Percentiles rank a stretch among this genome's conserved stretches.
These are phyloP conservation scores for Eumacrocentrus americanus DNA, from an alignment of 2,888 invertebrate species.

Conservation along the genomic window DNA sequence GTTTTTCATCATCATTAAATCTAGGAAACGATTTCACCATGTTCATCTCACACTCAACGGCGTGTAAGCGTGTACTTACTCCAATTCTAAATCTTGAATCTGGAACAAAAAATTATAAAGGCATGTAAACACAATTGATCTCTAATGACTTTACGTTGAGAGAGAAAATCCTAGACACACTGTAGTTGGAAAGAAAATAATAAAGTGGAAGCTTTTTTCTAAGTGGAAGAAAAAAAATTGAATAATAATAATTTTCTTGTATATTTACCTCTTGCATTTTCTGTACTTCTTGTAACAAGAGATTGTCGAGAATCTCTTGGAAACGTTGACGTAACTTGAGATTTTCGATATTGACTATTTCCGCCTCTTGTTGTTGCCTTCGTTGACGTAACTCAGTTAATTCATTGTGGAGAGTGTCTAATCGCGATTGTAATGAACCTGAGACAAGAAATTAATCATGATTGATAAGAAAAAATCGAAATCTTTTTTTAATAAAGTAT, in stretches of 20 bases:
- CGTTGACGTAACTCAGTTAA: slow-evolving; percentile 77
- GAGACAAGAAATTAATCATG: slow-evolving; percentile 19
- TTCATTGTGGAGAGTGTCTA: slow-evolving; percentile 76
- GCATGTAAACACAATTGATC: slow-evolving; percentile 1
- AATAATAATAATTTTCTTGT: neutral
- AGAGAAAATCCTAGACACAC: slow-evolving; percentile 3
- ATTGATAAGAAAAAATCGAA: slow-evolving; percentile 24
- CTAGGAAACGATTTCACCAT: slow-evolving; percentile 10
- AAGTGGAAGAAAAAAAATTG: neutral
- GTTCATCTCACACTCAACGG: neutral
- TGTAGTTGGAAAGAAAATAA: neutral
- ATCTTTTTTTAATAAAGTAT: slow-evolving; percentile 13
- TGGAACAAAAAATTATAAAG: slow-evolving; percentile 36
- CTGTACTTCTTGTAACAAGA: slow-evolving; percentile 76
- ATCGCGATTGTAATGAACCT: slow-evolving; percentile 67
- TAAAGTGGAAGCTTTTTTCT: slow-evolving; percentile 13
- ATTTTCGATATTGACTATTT: slow-evolving; percentile 86
- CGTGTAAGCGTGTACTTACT: slow-evolving; percentile 31
- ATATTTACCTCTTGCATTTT: slow-evolving; percentile 74
- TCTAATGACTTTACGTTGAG: neutral
- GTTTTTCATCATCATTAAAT: slow-evolving; percentile 4
- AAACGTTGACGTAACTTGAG: slow-evolving; percentile 81
- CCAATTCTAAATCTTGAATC: slow-evolving; percentile 50
- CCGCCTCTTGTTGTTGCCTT: slow-evolving; percentile 79
- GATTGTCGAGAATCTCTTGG: slow-evolving; percentile 78